Evolutionary conservation across 2,113 vertebrate species (phyloP), one percentile per base, ranked within the genome.

Genomic region (Catharus fuscescens): DNA sequence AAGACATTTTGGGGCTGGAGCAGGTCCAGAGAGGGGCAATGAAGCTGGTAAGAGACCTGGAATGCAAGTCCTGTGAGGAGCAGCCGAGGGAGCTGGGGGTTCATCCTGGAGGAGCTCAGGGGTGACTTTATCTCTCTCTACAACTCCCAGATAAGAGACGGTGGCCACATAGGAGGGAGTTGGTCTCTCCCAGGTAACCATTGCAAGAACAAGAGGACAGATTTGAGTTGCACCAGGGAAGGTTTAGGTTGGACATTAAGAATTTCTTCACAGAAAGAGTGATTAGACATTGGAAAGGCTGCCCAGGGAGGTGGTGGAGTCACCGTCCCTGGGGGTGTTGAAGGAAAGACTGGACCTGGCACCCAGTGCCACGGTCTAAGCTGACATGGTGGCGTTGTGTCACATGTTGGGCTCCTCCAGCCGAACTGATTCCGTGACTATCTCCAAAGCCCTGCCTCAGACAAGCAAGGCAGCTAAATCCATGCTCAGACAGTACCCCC

Each of bases 61-160:
- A 61, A 53, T 1, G 0, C 25, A 42, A 61, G 17, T 48, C 6
- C n/a, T 29, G 8, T 53, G n/a, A 32, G 34, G 8, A 53, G 17
- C 0, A 0, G n/a, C 47, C 54, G 20, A 54, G 19, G 28, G 36
- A 66, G 32, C 38, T 24, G 28, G 38, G 38, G 20, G 8, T 29
- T 67, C 42, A 42, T 34, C 25, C 40, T 18, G 40, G 24, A 31
- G 29, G 11, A 76, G 14, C 19, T 13, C 47, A 47, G n/a, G 53
- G 9, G 9, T 54, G 25, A 69, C 20, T 29, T 53, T 3, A 45
- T 31, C 0, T 0, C 14, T 21, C 28, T 44, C 19, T 34, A 21
- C 40, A 48, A 28, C 5, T 42, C 70, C 38, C n/a, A 8, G 20
- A 16, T 5, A 21, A 0, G 9, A 54, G 11, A 5, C 0, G 54